phyloP scores from a whole-genome alignment of 2,797 vertebrate species.

The Pseudocheirus occidentalis region DNA sequence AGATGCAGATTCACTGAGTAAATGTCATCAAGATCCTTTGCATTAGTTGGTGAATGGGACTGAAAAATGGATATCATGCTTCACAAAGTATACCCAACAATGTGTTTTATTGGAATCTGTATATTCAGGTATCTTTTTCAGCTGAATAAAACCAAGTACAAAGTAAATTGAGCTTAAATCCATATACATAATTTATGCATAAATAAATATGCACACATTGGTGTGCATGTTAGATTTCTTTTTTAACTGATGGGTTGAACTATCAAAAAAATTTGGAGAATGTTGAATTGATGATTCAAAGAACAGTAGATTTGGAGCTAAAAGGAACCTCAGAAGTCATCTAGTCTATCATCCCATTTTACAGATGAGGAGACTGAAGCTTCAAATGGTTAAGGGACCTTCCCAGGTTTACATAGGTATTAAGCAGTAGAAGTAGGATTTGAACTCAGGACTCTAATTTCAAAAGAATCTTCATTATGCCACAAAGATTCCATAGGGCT shows the following conservation, averaged over 20 bases:
- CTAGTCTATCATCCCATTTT: not conserved
- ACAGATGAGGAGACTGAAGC: not conserved
- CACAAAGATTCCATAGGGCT: not conserved
- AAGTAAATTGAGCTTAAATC: not conserved
- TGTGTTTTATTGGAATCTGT: not conserved
- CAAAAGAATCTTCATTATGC: not conserved
- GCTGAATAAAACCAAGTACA: not conserved
- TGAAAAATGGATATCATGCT: not conserved
- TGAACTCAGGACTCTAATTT: not conserved
- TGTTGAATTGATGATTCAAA: not conserved
- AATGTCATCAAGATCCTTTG: not conserved
- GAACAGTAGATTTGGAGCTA: not conserved
- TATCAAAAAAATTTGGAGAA: not conserved
- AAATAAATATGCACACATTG: not conserved
- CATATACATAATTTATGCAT: not conserved
- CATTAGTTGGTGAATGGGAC: not conserved
- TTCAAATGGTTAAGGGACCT: not conserved
- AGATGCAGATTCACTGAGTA: not conserved
- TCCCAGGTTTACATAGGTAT: not conserved
- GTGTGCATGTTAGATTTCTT: not conserved
- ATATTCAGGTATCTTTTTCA: not conserved
- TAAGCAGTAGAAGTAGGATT: not conserved
- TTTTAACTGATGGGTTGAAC: not conserved
- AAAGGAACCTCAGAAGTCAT: not conserved
- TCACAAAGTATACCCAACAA: not conserved